Evolutionary conservation across 53 echinoderm and acorn worm species (phyloP).

Genomic region (Crossaster papposus): DNA sequence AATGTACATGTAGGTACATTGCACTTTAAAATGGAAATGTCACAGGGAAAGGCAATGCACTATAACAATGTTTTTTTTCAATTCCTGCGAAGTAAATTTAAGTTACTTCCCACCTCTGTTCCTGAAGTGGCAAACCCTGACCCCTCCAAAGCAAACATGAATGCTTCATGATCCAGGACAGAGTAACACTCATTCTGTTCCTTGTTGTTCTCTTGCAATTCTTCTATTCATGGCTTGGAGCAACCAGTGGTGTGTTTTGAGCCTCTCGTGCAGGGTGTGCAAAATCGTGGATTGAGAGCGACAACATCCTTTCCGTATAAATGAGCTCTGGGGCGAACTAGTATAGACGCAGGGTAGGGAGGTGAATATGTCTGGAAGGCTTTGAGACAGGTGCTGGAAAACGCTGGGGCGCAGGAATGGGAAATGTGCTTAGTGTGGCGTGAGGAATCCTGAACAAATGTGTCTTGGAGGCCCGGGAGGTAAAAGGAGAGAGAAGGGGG

Average conservation of each 20-base stretch:
- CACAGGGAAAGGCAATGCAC: not conserved
- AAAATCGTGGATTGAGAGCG: not conserved
- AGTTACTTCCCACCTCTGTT: not conserved
- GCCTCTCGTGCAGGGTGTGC: not conserved
- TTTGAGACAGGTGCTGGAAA: constrained; percentile 18
- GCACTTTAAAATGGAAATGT: not conserved
- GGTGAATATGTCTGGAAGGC: not conserved
- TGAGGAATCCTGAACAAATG: not conserved
- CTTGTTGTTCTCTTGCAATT: not conserved
- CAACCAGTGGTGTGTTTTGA: constrained; percentile 61
- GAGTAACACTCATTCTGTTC: not conserved
- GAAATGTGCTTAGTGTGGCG: constrained; percentile 20
- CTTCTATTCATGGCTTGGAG: constrained; percentile 5
- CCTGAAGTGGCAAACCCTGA: not conserved
- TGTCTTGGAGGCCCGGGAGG: not conserved
- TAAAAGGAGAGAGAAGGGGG: not conserved
- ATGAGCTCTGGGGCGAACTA: constrained; percentile 28
- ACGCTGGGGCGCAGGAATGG: not conserved
- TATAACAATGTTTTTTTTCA: not conserved
- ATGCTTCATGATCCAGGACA: not conserved
- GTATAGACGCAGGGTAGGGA: not conserved
- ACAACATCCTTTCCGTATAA: constrained; percentile 34
- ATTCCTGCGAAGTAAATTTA: not conserved
- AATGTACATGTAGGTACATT: not conserved
- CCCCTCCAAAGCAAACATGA: not conserved